Evolutionary conservation across 2,888 invertebrate species (phyloP).

Genomic region (Caenorhabditis macrosperma): DNA sequence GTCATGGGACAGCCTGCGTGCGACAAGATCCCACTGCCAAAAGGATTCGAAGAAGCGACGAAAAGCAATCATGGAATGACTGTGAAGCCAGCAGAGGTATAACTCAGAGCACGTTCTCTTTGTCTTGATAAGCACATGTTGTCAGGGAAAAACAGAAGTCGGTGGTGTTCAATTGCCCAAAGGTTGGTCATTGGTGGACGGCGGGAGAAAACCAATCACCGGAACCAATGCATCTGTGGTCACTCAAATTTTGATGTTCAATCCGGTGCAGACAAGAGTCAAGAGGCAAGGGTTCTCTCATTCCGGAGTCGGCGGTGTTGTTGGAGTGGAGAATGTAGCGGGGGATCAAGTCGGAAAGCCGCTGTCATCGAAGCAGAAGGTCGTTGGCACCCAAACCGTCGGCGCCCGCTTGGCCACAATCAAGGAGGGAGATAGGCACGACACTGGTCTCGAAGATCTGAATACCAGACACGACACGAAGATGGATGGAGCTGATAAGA

Average conservation of each 20-base stretch:
- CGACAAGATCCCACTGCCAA: slow-evolving; percentile 63
- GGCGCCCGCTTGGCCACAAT: slow-evolving; percentile 35
- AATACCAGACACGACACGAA: slow-evolving; percentile 39
- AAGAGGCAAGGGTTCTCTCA: slow-evolving; percentile 38
- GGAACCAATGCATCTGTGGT: slow-evolving; percentile 56
- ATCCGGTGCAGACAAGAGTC: slow-evolving; percentile 27
- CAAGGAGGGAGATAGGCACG: slow-evolving; percentile 52
- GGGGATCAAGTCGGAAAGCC: slow-evolving; percentile 43
- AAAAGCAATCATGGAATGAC: slow-evolving; percentile 30
- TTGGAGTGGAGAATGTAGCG: slow-evolving; percentile 43
- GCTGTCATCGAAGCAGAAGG: slow-evolving; percentile 33
- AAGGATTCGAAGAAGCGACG: slow-evolving; percentile 56
- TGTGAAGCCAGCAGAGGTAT: slow-evolving; percentile 6
- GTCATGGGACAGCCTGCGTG: slow-evolving; percentile 64
- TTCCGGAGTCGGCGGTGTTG: slow-evolving; percentile 57
- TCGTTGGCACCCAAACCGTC: slow-evolving; percentile 48
- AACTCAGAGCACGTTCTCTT: no score
- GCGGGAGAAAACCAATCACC: slow-evolving; percentile 48
- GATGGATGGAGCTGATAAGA: slow-evolving; percentile 25
- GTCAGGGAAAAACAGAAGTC: slow-evolving; percentile 39
- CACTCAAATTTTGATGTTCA: slow-evolving; percentile 59
- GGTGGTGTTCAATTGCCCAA: slow-evolving; percentile 56
- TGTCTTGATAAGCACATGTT: neutral
- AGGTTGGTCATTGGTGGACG: slow-evolving; percentile 65
- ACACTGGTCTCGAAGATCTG: slow-evolving; percentile 41